Conservation (phyloP, 2,888 invertebrate genomes). For the Andrena bicolor region DNA sequence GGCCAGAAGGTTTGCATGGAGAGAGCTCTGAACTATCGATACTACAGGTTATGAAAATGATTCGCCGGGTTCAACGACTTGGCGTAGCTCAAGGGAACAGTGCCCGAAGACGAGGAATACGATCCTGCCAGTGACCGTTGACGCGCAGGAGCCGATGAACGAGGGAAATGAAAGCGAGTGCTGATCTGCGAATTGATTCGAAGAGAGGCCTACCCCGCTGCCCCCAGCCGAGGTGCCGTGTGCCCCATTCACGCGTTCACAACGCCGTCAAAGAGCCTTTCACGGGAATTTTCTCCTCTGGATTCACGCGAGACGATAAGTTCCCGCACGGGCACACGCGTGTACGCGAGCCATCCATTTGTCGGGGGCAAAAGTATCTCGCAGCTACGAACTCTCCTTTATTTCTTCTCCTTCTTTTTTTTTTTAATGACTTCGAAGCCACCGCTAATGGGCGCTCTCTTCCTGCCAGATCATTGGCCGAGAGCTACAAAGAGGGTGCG, state of each 20-base stretch:
- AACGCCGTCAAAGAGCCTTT: conserved; percentile 65
- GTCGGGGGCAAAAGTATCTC: conserved; percentile 38
- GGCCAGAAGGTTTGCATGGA: too few relatives aligned
- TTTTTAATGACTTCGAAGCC: conserved; percentile 55
- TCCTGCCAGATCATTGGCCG: conserved; percentile 50
- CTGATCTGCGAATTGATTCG: conserved; percentile 70
- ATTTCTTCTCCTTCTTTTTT: conserved; percentile 25
- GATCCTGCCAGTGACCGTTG: conserved; percentile 50
- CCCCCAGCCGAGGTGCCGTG: neutral
- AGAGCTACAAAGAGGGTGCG: conserved; percentile 24
- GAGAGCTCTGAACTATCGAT: neutral
- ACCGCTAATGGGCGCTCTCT: conserved; percentile 57
- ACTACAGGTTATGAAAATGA: conserved; percentile 9
- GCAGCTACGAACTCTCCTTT: conserved; percentile 14
- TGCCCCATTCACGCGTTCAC: conserved; percentile 31
- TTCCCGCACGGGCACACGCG: conserved; percentile 33
- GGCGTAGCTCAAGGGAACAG: conserved; percentile 4
- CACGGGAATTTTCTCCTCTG: conserved; percentile 65
- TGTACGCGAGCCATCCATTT: conserved; percentile 58
- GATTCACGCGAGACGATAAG: conserved; percentile 57
- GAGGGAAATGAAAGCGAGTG: conserved; percentile 66
- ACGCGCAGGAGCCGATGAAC: conserved; percentile 29
- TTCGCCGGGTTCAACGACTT: conserved; percentile 14
- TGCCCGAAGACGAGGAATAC: conserved; percentile 22
- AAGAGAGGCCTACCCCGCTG: conserved; percentile 30